Evolutionary conservation across 1,140 invertebrate genomes (phyloP).

Genomic region (Apis dorsata): DNA sequence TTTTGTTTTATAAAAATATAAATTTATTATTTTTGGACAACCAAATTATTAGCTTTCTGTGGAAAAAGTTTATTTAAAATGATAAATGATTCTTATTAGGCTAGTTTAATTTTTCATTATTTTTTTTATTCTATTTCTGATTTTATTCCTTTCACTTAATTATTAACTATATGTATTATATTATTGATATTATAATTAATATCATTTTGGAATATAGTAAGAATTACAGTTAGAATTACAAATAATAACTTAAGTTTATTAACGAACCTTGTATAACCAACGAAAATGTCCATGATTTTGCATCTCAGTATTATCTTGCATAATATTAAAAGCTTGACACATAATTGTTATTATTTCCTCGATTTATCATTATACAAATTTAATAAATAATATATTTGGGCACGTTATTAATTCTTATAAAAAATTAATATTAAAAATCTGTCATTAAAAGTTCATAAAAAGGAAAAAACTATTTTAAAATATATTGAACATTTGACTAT

Average conservation of each 20-base stretch:
- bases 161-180: neutral
- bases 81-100: neutral
- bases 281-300: constrained; percentile 32
- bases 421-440: neutral
- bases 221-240: neutral
- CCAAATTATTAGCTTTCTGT: constrained; percentile 8
- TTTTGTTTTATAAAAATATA: neutral
- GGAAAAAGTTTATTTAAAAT: neutral
- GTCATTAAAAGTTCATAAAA: constrained; percentile 8
- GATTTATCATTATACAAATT: constrained; percentile 31
- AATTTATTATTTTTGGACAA: neutral
- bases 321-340: constrained; percentile 21
- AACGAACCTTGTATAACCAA: constrained; percentile 54
- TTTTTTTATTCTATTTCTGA: neutral
- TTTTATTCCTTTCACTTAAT: neutral
- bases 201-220: neutral
- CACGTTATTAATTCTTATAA: neutral
- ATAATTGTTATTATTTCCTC: neutral
- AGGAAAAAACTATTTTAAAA: neutral
- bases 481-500: constrained; percentile 52
- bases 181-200: neutral
- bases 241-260: neutral
- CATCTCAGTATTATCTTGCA: constrained; percentile 31
- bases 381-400: neutral
- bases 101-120: neutral